A percentile compares a stretch with the other conserved stretches of the same genome.
Evolutionary conservation across 1,140 invertebrate species (phyloP).

Genomic region (Venturia canescens): DNA sequence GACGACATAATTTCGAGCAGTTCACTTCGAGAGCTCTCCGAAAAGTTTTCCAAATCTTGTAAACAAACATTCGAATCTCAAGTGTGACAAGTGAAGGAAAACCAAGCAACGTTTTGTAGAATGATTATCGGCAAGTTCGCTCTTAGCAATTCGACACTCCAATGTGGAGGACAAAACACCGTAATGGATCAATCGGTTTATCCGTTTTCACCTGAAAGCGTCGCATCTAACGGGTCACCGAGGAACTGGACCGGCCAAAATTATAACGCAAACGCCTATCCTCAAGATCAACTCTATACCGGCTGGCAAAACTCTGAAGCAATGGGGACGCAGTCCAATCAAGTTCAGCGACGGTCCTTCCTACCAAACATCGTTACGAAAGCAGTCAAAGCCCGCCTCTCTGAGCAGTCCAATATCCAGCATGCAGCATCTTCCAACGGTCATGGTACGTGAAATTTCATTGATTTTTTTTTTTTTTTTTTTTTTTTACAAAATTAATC

Average conservation of each 20-base stretch:
- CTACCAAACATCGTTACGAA: not conserved
- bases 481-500: no score
- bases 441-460: slow-evolving; percentile 7
- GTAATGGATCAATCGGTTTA: slow-evolving; percentile 34
- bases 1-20: slow-evolving; percentile 37
- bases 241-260: slow-evolving; percentile 52
- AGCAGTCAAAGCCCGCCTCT: not conserved
- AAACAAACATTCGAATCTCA: not conserved
- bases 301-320: not conserved
- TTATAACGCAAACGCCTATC: not conserved
- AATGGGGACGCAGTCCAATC: not conserved
- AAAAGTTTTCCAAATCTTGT: not conserved
- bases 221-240: slow-evolving; percentile 48
- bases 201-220: slow-evolving; percentile 52
- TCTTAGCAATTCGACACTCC: not conserved
- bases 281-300: not conserved
- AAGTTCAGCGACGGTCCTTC: not conserved
- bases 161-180: not conserved
- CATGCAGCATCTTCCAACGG: not conserved
- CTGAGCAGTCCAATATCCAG: not conserved
- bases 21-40: slow-evolving; percentile 36
- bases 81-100: slow-evolving; percentile 22
- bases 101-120: not conserved
- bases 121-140: slow-evolving; percentile 52
- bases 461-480: no score